These are phyloP conservation scores for Eurois occulta DNA, from an alignment of 2,888 invertebrate species.

Conservation along the genomic window DNA sequence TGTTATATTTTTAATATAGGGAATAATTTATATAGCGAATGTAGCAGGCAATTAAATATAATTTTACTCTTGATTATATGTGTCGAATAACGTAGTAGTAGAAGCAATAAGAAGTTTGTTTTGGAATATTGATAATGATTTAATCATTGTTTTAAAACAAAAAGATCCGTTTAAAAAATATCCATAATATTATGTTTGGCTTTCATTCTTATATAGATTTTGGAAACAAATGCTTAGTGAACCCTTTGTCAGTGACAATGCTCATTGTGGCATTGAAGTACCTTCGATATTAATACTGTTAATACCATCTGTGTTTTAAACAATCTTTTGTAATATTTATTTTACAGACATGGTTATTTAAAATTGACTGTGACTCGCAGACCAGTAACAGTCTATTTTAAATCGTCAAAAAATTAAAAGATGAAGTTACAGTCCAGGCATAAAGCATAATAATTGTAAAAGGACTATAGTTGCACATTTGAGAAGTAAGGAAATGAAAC, in stretches of 20 bases:
- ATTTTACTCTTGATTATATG: no score
- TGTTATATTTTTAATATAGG: no score
- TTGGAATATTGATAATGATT: background rate
- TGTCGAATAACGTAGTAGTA: no score
- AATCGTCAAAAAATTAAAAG: background rate
- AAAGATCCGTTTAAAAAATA: background rate
- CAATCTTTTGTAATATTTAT: constrained; percentile 43
- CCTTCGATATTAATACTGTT: background rate
- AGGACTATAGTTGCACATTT: no score
- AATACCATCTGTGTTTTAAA: constrained; percentile 2
- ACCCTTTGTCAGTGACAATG: constrained; percentile 24
- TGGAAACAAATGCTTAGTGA: constrained; percentile 28
- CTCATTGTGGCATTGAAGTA: constrained; percentile 33
- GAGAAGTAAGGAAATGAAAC: no score
- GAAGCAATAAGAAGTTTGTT: constrained; percentile 10
- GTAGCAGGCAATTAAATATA: background rate
- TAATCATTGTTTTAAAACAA: constrained; percentile 16
- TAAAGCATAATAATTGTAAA: no score
- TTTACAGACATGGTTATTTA: no score
- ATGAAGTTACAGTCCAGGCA: background rate
- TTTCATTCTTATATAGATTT: constrained; percentile 26
- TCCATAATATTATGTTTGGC: constrained; percentile 35
- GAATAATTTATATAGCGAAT: no score
- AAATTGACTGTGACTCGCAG: no score
- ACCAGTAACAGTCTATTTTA: background rate